A percentile compares a stretch with the other conserved stretches of the same genome.
phyloP scores from a whole-genome alignment of 2,888 invertebrate species.

The Trissoscelio sp. region DNA sequence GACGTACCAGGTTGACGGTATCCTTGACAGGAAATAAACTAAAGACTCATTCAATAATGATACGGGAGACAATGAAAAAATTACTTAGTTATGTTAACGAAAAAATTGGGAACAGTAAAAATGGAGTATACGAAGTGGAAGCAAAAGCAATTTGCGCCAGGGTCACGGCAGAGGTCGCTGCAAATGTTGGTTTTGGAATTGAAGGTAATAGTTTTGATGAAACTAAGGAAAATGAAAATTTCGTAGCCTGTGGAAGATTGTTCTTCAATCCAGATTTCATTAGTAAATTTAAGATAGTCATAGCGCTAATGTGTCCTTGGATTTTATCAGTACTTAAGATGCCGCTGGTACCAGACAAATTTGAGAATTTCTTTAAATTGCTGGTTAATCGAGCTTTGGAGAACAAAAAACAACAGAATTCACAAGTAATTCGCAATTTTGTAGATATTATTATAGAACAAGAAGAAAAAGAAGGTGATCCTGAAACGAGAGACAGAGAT shows the following conservation, averaged over 20 bases:
- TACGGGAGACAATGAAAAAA: conserved; percentile 31
- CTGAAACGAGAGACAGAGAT: conserved; percentile 73
- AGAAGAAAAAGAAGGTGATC: conserved; percentile 80
- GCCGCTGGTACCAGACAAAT: conserved; percentile 76
- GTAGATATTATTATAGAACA: conserved; percentile 82
- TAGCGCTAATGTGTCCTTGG: conserved; percentile 17
- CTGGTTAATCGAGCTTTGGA: conserved; percentile 55
- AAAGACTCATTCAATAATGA: conserved; percentile 18
- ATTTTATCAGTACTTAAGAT: conserved; percentile 73
- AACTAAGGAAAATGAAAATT: conserved; percentile 20
- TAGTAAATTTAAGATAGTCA: neutral
- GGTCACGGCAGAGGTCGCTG: conserved; percentile 69
- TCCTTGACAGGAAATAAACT: conserved; percentile 52
- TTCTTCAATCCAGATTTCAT: conserved; percentile 2
- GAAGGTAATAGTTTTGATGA: conserved; percentile 71
- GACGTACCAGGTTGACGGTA: conserved; percentile 49
- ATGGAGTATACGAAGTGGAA: conserved; percentile 72
- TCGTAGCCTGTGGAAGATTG: conserved; percentile 13
- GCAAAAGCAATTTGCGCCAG: conserved; percentile 55
- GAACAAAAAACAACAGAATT: neutral
- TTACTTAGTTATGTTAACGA: conserved; percentile 29
- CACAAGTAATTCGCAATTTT: too few relatives aligned
- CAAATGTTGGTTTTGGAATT: conserved; percentile 69
- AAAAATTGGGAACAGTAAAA: neutral
- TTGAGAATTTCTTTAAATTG: conserved; percentile 77